These are phyloP conservation scores for Notothenia rossii DNA, from an alignment of 2,113 vertebrate species.

Conservation along the genomic window DNA sequence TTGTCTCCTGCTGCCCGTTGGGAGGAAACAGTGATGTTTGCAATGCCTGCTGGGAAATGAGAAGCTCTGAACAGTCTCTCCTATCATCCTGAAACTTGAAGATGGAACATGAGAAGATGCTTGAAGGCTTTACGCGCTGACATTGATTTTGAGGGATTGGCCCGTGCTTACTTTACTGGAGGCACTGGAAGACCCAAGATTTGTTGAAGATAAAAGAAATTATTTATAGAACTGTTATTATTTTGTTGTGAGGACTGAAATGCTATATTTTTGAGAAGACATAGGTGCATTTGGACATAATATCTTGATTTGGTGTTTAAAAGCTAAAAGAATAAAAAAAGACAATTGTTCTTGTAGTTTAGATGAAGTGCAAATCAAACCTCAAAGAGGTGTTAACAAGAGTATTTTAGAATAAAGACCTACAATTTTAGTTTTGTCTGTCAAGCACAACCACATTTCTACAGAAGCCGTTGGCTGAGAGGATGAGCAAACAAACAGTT, in stretches of 20 bases:
- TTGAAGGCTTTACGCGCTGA: conserved; percentile 60
- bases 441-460: conserved; percentile 92
- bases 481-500: conserved; percentile 66
- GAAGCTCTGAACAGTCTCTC: conserved; percentile 53
- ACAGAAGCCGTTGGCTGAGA: conserved; percentile 71
- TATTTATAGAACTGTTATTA: conserved; percentile 88
- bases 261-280: conserved; percentile 96
- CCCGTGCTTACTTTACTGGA: conserved; percentile 54
- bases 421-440: conserved; percentile 87
- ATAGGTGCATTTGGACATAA: conserved; percentile 85
- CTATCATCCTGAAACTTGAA: conserved; percentile 77
- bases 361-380: conserved; percentile 82
- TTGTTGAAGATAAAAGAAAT: conserved; percentile 65
- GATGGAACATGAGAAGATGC: conserved; percentile 61
- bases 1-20: conserved; percentile 93
- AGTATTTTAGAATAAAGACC: conserved; percentile 84
- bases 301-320: conserved; percentile 88
- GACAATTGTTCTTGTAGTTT: conserved; percentile 83
- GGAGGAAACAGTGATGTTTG: conserved; percentile 87
- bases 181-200: conserved; percentile 69
- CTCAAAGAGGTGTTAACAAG: conserved; percentile 82
- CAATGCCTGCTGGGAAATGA: conserved; percentile 52
- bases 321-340: conserved; percentile 74
- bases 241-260: conserved; percentile 89
- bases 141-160: conserved; percentile 46